These are phyloP conservation scores for Scaptomyza montana DNA, from an alignment of 1,140 invertebrate genomes.

Conservation along the genomic window DNA sequence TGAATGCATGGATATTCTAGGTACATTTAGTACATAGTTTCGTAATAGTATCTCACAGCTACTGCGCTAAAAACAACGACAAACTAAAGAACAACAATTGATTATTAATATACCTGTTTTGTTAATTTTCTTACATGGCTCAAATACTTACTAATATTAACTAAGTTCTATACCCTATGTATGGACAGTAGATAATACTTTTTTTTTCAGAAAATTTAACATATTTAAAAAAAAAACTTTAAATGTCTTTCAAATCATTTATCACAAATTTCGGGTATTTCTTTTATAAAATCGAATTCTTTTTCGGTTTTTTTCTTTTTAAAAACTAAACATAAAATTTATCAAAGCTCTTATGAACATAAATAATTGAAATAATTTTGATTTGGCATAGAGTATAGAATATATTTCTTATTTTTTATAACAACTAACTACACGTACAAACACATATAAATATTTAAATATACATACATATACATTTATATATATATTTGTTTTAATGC, in stretches of 20 bases:
- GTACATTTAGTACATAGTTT: conserved; percentile 42
- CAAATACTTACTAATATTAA: conserved; percentile 14
- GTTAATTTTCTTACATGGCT: conserved; percentile 30
- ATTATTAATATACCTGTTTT: conserved; percentile 74
- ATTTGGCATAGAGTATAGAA: conserved; percentile 8
- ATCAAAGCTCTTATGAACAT: neutral
- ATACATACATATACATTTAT: neutral
- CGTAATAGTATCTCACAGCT: conserved; percentile 68
- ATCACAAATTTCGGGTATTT: conserved; percentile 50
- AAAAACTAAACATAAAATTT: conserved; percentile 5
- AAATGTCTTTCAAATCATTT: conserved; percentile 47
- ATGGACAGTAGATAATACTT: conserved; percentile 22
- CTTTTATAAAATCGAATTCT: neutral
- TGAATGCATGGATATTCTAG: conserved; percentile 40
- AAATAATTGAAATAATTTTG: conserved; percentile 13
- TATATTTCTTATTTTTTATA: conserved; percentile 29
- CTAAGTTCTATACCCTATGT: conserved; percentile 14
- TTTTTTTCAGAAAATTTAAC: conserved; percentile 26
- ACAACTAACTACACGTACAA: conserved; percentile 73
- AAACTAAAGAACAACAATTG: conserved; percentile 56
- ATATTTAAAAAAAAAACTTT: conserved; percentile 30
- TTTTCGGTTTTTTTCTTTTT: conserved; percentile 11
- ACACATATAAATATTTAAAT: conserved; percentile 66
- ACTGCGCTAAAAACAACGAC: conserved; percentile 77
- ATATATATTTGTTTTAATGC: conserved; percentile 33